Evolutionary conservation across 2,113 vertebrate species (phyloP), one percentile per base, ranked within the genome.

Genomic region (Parus major): DNA sequence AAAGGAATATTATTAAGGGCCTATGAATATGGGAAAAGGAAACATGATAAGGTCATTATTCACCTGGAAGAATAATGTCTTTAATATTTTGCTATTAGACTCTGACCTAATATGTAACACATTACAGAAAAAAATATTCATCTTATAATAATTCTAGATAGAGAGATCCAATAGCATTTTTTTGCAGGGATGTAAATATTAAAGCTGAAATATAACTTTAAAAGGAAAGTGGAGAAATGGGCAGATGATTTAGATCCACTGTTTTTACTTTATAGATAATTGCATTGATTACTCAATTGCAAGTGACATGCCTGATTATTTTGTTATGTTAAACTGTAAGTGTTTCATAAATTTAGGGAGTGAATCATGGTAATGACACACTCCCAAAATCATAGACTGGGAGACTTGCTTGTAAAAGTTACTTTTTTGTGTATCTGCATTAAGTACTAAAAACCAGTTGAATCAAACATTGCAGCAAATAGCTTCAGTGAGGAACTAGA

Each of bases 41-140:
- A 84, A 81, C 23, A 42, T 12, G 31, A 29, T 86, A 66, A 63
- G 14, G 47, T 47, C 23, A 33, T 85, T 87, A 56, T 73, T 95
- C 47, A 86, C 68, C 22, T 68, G 55, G 42, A 82, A 91, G 68
- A 88, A 73, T 69, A 88, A 93, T 59, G 60, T 22, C 44, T 82
- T 91, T 85, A 89, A 91, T 79, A 33, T 83, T 90, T 87, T 88
- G 42, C 61, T 39, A 31, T 94, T 81, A 82, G 63, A 65, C 39
- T 60, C 23, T 86, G 59, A 92, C 55, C 59, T 77, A 57, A 15
- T 46, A 55, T 33, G 31, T 89, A 84, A 55, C 12, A n/a, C 12
- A 36, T 78, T 28, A 79, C 27, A 65, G 53, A 61, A 83, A 63
- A 82, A 85, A 92, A 12, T 23, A 61, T 35, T 68, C 11, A 2